Evolutionary conservation across 1,140 invertebrate species (phyloP).

Genomic region (Zaprionus kolodkinae): DNA sequence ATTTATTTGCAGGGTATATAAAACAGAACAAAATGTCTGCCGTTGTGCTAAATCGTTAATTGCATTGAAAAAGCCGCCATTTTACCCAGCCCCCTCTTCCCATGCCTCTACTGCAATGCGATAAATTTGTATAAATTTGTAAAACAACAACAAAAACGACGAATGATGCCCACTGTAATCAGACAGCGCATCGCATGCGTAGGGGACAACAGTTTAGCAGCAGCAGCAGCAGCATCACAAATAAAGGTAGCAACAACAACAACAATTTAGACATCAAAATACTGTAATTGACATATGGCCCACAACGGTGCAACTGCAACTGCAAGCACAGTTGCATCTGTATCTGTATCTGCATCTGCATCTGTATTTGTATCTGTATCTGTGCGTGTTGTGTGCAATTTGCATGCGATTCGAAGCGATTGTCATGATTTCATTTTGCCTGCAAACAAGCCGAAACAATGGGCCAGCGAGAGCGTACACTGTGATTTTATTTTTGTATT

Average conservation of each 20-base stretch:
- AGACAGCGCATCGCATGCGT: conserved; percentile 33
- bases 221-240: not conserved
- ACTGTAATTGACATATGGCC: conserved; percentile 69
- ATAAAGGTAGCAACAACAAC: conserved; percentile 27
- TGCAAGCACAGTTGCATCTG: not conserved
- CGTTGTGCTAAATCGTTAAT: conserved; percentile 75
- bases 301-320: conserved; percentile 12
- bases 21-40: conserved; percentile 56
- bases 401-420: conserved; percentile 59
- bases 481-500: conserved; percentile 58
- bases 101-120: conserved; percentile 37
- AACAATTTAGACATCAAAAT: conserved; percentile 60
- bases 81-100: conserved; percentile 8
- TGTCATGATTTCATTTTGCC: conserved; percentile 72
- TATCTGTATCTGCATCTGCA: conserved; percentile 28
- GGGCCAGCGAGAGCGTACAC: conserved; percentile 12
- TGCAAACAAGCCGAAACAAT: conserved; percentile 63
- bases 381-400: conserved; percentile 57
- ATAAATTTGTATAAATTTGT: conserved; percentile 75
- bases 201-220: conserved; percentile 48
- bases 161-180: conserved; percentile 22
- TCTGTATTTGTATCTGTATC: conserved; percentile 10
- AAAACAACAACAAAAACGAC: conserved; percentile 36
- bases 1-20: not conserved
- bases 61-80: conserved; percentile 55